Base-by-base conservation (phyloP, 2,797 vertebrate species). In the Sebastes miniatus region DNA sequence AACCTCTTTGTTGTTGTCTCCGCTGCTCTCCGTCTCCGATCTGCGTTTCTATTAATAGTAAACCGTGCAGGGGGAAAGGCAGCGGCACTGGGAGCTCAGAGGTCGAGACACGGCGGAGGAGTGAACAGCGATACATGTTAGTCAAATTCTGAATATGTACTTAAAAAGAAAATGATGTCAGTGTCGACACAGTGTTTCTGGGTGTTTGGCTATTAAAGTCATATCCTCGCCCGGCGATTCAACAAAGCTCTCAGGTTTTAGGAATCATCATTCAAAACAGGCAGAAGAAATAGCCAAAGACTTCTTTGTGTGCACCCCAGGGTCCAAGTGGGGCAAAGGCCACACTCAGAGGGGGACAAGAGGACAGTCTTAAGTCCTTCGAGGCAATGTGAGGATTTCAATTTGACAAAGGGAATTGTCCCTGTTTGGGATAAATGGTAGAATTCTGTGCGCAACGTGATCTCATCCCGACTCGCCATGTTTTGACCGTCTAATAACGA, bases 1-100 rank as follows among this genome's bases (percentile, higher is more conserved):
- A 90, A 84, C 83, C 80, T 91, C 89, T 93, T 91, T 93, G 88
- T 91, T 89, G 76, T 91, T 36, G 27, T 77, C 77, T 61, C 79
- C 31, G n/a, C 39, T 70, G 54, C 66, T 84, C 65, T 64, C 73
- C 71, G 77, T 75, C 79, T 77, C n/a, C 3, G 29, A 72, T 69
- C 72, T 61, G 70, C 68, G 43, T 18, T 72, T 72, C 79, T 87
- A 81, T 89, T 80, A 86, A 83, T 74, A 68, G 67, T 62, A 78
- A 56, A 76, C 83, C 68, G 74, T 76, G 74, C 56, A 75, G 54
- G 8, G 54, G 47, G 57, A 36, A 70, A 73, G 7, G 43, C 65
- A 54, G 59, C 12, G 5, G n/a, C 2, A 5, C 57, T 65, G 18
- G 8, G 36, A 11, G 56, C 65, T 84, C 63, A 61, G 24, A 72